phyloP scores from a whole-genome alignment of 2,888 invertebrate species.

The Tenthredo scrophulariae region DNA sequence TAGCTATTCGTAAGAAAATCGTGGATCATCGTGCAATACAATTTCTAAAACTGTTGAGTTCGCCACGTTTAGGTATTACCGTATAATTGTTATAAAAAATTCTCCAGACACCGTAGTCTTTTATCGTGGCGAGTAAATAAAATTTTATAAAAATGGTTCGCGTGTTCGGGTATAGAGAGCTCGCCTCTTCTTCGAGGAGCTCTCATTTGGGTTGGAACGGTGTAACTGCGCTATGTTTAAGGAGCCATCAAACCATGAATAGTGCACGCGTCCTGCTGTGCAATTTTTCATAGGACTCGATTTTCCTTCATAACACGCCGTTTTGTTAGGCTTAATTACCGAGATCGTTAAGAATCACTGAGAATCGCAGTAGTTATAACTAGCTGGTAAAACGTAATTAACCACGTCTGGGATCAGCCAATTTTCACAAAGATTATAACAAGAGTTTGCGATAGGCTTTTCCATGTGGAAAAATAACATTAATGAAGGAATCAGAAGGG shows the following conservation, averaged over 20 bases:
- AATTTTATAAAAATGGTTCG: neutral
- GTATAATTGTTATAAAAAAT: too few species aligned
- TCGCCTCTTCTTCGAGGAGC: neutral
- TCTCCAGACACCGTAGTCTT: neutral
- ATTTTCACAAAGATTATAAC: neutral
- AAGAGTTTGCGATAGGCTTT: neutral
- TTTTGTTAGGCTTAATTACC: constrained; percentile 25
- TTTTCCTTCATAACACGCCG: constrained; percentile 13
- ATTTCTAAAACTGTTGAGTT: too few species aligned
- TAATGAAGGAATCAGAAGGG: neutral
- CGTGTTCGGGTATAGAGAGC: neutral
- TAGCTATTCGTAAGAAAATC: too few species aligned
- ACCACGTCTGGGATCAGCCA: neutral
- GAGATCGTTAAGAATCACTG: constrained; percentile 10
- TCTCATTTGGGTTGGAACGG: constrained; percentile 45
- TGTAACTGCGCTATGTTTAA: constrained; percentile 46
- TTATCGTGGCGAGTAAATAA: neutral
- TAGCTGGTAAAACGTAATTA: neutral
- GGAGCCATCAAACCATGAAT: constrained; percentile 37
- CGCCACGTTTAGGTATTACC: too few species aligned
- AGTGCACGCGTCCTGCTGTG: constrained; percentile 31
- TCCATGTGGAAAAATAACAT: neutral
- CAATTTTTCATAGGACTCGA: constrained; percentile 28
- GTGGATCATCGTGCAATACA: too few species aligned
- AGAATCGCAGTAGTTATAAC: neutral